Percentiles rank a stretch among this genome's conserved stretches.
phyloP scores from a whole-genome alignment of 2,797 vertebrate genomes.

The Liasis olivaceus region DNA sequence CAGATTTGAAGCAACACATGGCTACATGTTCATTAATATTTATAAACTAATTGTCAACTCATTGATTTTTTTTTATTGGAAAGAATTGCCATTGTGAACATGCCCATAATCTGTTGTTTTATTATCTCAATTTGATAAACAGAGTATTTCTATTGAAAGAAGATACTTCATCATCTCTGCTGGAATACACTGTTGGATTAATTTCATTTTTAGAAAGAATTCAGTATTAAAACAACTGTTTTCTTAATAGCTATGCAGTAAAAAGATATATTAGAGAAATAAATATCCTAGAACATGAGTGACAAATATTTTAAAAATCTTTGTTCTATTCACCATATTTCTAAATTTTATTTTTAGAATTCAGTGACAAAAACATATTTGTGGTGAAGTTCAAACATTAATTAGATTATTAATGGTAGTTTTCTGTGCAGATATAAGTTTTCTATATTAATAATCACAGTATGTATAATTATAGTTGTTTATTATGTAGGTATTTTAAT shows the following conservation, averaged over 20 bases:
- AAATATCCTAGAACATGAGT: conserved; percentile 5
- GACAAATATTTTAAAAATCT: conserved; percentile 32
- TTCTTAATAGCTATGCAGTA: conserved; percentile 31
- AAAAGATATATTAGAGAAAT: conserved; percentile 44
- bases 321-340: conserved; percentile 27
- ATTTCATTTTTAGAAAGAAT: conserved; percentile 34
- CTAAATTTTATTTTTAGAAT: conserved; percentile 39
- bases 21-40: conserved; percentile 51
- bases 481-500: background rate
- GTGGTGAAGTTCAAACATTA: conserved; percentile 53
- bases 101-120: background rate
- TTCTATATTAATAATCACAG: conserved; percentile 40
- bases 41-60: conserved; percentile 55
- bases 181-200: conserved; percentile 20
- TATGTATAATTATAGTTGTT: conserved; percentile 12
- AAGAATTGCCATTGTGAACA: conserved; percentile 36
- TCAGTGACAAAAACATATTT: conserved; percentile 22
- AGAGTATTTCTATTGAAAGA: conserved; percentile 22
- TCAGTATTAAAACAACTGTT: conserved; percentile 33
- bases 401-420: conserved; percentile 29
- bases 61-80: conserved; percentile 41
- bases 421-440: conserved; percentile 50
- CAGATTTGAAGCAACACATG: conserved; percentile 24
- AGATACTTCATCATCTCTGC: conserved; percentile 33
- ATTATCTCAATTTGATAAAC: conserved; percentile 1